Evolutionary conservation across 2,888 invertebrate genomes (phyloP), one percentile per base, ranked within the genome.

Genomic region (Dryobota labecula): DNA sequence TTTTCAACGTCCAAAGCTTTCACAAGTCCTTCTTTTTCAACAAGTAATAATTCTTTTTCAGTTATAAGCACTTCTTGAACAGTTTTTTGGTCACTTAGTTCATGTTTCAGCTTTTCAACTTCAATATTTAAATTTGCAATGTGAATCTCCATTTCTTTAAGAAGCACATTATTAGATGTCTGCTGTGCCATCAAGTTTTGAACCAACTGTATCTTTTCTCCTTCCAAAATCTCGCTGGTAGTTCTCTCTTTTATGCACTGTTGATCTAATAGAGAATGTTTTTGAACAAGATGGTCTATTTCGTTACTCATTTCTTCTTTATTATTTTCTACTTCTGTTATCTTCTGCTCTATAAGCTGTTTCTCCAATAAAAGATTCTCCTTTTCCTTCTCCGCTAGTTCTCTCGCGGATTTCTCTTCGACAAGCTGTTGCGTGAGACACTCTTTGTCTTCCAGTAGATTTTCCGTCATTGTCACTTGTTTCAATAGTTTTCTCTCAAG

Each of bases 351-450:
- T 68, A 84, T 63, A 47, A 76, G 71, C n/a, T 79, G 80, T 80
- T 82, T 88, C 70, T 89, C 86, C 54, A 79, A 61, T 47, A 65
- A 43, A 56, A 84, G 64, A 43, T 82, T 84, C 43, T 85, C 82
- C 56, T 86, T 89, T 82, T 91, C 91, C 57, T 88, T 88, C 65
- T 90, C 89, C 3, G 80, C 78, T 58, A 89, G 78, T 67, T 90
- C 84, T 73, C 86, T 89, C 0, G 83, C 76, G 9, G 87, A 83
- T 78, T 84, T 88, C 70, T 92, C 91, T 84, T 91, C 90, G 0
- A 88, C 71, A 38, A 91, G 74, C 49, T 91, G 87, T 70, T 90
- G 89, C 1, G 87, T 87, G 9, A 92, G 85, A 77, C 86, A 88
- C 73, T 90, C 88, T 70, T 88, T 91, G 67, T 88, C 85, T 71